Evolutionary conservation across 2,113 vertebrate species (phyloP).

Genomic region (Struthio camelus): DNA sequence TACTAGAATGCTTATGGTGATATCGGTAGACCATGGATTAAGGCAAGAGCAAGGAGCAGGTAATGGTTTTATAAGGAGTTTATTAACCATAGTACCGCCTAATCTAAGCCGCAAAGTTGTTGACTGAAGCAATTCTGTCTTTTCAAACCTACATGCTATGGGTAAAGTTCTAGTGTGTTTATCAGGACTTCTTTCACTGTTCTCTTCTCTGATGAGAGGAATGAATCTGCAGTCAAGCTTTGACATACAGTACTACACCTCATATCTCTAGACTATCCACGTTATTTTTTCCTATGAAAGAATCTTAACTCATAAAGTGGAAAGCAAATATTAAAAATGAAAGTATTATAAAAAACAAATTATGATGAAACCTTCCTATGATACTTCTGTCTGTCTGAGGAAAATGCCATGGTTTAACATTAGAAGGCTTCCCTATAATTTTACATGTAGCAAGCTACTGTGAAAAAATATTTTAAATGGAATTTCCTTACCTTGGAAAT

Average conservation of each 20-base stretch:
- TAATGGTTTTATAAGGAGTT: neutral
- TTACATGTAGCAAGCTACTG: neutral
- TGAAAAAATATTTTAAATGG: neutral
- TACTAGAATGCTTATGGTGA: neutral
- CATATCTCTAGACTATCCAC: neutral
- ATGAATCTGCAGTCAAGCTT: neutral
- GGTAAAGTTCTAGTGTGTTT: neutral
- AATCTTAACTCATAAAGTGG: neutral
- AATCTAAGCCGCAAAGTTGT: neutral
- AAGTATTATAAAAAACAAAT: neutral
- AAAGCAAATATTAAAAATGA: neutral
- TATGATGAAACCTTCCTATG: rapidly evolving
- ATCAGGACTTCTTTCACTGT: neutral
- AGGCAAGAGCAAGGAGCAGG: neutral
- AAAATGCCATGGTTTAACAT: neutral
- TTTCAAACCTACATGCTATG: neutral
- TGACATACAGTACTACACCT: neutral
- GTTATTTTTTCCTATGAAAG: neutral
- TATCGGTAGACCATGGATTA: neutral
- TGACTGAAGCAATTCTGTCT: neutral
- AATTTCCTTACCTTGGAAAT: neutral
- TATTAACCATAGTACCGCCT: neutral
- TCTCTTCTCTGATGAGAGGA: neutral
- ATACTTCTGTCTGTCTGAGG: neutral
- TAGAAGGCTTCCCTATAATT: neutral